phyloP scores from a whole-genome alignment of 1,140 invertebrate genomes.

The Calosoma granatense region DNA sequence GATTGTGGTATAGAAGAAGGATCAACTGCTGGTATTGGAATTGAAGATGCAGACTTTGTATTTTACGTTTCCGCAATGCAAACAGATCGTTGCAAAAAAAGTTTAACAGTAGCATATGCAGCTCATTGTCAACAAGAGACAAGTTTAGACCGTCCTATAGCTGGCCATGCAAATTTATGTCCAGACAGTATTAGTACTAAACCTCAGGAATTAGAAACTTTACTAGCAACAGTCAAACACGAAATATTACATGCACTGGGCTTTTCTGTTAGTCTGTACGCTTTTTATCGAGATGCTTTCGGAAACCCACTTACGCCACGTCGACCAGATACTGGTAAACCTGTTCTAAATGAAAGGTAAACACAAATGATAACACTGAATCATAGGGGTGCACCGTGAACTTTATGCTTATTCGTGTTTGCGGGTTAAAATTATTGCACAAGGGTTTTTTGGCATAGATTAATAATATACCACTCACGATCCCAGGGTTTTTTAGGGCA shows the following conservation, averaged over 20 bases:
- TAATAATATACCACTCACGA: no score
- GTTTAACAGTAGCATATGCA: conserved; percentile 91
- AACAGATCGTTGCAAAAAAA: conserved; percentile 81
- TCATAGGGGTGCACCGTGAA: no score
- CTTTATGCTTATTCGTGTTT: no score
- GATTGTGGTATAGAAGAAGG: conserved; percentile 52
- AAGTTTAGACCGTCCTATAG: conserved; percentile 89
- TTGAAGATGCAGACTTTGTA: conserved; percentile 85
- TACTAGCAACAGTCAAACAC: conserved; percentile 95
- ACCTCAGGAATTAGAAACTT: conserved; percentile 81
- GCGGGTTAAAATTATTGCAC: no score
- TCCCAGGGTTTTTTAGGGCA: no score
- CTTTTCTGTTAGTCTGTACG: conserved; percentile 91
- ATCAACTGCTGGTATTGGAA: conserved; percentile 50
- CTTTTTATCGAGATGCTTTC: conserved; percentile 78
- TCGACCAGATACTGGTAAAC: conserved; percentile 74
- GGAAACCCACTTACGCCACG: conserved; percentile 77
- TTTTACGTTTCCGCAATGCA: conserved; percentile 94
- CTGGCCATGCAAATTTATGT: conserved; percentile 96
- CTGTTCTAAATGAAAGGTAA: conserved; percentile 78
- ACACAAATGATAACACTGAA: no score
- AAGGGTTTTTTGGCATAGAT: no score
- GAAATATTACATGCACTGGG: conserved; percentile 97
- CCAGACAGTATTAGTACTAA: conserved; percentile 91
- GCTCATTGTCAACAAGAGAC: conserved; percentile 97